These are phyloP conservation scores for Nesidiocoris tenuis DNA, from an alignment of 2,888 invertebrate genomes.

Conservation along the genomic window DNA sequence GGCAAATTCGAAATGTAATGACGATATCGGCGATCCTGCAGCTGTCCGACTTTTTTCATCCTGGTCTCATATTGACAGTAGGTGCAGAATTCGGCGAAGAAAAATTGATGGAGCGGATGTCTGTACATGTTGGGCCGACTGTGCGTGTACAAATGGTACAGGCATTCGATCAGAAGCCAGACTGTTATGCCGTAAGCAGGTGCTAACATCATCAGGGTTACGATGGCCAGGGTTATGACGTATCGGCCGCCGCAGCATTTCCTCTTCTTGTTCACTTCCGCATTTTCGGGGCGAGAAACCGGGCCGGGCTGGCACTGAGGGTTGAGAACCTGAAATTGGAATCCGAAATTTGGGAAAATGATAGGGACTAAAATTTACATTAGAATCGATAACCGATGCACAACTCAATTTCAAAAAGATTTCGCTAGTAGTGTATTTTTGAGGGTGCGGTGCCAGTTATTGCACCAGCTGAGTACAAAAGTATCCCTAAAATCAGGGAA, in stretches of 20 bases:
- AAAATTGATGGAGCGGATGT: constrained; percentile 38
- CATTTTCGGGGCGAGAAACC: too few relatives aligned
- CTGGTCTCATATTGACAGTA: constrained; percentile 64
- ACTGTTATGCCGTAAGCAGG: constrained; percentile 41
- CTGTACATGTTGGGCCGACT: constrained; percentile 24
- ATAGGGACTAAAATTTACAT: too few relatives aligned
- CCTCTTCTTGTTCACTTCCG: background rate
- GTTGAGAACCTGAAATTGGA: background rate
- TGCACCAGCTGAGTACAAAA: too few relatives aligned
- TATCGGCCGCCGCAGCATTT: constrained; percentile 29
- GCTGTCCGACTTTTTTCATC: constrained; percentile 63
- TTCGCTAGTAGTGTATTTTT: background rate
- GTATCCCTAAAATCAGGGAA: too few relatives aligned
- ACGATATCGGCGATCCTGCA: constrained; percentile 62
- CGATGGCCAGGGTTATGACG: constrained; percentile 27
- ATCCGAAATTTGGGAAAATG: too few relatives aligned
- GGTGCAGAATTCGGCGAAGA: constrained; percentile 63
- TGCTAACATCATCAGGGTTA: constrained; percentile 41
- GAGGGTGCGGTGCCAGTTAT: too few relatives aligned
- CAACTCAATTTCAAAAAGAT: background rate
- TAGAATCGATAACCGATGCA: too few relatives aligned
- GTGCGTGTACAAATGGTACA: constrained; percentile 40
- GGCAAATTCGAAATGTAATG: constrained; percentile 43
- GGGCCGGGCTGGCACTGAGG: background rate
- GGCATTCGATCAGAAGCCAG: constrained; percentile 33